Percentiles rank a stretch among this genome's conserved stretches.
Conservation (phyloP, 2,888 invertebrate genomes). For the Epicampocera succincta region DNA sequence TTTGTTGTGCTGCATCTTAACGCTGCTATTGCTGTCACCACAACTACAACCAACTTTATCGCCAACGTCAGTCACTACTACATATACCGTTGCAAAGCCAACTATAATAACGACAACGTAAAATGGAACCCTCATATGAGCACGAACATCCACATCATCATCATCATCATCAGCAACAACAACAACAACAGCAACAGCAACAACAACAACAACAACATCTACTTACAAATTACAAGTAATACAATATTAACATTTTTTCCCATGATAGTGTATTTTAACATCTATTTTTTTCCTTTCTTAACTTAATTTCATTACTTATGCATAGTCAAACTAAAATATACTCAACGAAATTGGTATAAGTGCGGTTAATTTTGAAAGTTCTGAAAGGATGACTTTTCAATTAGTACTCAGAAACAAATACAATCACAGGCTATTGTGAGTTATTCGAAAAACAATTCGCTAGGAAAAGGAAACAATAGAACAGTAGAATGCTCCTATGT, state of each 20-base stretch:
- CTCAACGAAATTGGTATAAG: conserved; percentile 17
- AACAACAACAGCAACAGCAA: conserved; percentile 74
- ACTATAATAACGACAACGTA: conserved; percentile 71
- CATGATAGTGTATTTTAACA: conserved; percentile 75
- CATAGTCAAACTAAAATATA: conserved; percentile 41
- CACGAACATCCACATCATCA: conserved; percentile 81
- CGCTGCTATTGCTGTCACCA: conserved; percentile 67
- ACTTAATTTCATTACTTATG: conserved; percentile 50
- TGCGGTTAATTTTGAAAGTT: neutral
- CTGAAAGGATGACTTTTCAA: too few species aligned
- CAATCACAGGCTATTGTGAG: too few species aligned
- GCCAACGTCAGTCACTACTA: conserved; percentile 45
- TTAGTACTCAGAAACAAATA: too few species aligned
- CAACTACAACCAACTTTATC: conserved; percentile 44
- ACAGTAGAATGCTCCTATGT: too few species aligned
- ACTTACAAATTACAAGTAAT: conserved; percentile 82
- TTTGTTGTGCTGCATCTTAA: conserved; percentile 44
- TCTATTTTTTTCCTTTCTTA: conserved; percentile 49
- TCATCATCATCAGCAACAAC: conserved; percentile 76
- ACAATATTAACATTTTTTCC: conserved; percentile 80
- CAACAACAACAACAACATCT: conserved; percentile 81
- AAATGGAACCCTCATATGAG: conserved; percentile 82
- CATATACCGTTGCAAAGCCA: conserved; percentile 68
- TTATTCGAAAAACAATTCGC: too few species aligned
- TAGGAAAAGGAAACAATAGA: too few species aligned